Percentiles rank a stretch among this genome's conserved stretches.
Conservation (phyloP, 2,113 vertebrate species). For the Paracanthobrama guichenoti region DNA sequence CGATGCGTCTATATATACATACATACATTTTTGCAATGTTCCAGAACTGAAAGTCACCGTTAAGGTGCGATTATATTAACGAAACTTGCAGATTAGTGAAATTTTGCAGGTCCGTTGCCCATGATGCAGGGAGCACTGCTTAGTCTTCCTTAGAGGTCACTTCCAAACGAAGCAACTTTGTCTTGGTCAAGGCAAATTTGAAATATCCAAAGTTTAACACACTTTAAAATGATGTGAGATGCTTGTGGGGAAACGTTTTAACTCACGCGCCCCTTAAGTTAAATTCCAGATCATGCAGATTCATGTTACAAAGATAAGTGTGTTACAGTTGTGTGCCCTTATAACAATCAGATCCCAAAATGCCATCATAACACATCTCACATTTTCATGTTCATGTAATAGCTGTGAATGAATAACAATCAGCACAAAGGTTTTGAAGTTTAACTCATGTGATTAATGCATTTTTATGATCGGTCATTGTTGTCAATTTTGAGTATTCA, state of each 20-base stretch:
- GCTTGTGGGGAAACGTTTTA: background rate
- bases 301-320: background rate
- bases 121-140: background rate
- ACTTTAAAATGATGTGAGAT: background rate
- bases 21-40: background rate
- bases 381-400: background rate
- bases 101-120: background rate
- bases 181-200: background rate
- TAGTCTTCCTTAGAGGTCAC: background rate
- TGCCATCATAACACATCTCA: background rate
- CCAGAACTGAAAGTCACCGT: constrained; percentile 6
- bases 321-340: background rate
- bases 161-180: background rate
- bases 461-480: background rate
- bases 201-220: background rate
- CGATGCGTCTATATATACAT: background rate
- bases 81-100: background rate
- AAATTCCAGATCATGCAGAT: background rate
- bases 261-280: background rate
- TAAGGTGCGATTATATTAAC: background rate
- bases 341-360: background rate
- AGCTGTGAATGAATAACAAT: background rate
- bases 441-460: background rate
- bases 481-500: background rate
- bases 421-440: background rate